Conservation (phyloP, 2,888 invertebrate genomes). For the Alitta virens region DNA sequence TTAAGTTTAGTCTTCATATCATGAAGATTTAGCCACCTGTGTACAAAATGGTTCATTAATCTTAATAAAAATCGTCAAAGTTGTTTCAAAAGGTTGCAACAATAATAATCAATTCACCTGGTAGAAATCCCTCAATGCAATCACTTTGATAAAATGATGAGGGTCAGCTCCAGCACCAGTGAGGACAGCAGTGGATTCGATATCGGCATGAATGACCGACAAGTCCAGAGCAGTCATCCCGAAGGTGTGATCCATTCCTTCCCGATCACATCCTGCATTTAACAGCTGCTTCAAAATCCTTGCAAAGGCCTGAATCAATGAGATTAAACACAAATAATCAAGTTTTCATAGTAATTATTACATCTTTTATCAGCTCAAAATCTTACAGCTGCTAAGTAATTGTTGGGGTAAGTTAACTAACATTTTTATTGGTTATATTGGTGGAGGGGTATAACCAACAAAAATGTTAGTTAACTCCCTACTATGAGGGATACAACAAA, state of each 20-base stretch:
- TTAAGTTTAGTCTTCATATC: too few relatives aligned
- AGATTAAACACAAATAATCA: too few relatives aligned
- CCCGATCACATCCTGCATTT: constrained; percentile 29
- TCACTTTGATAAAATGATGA: constrained; percentile 32
- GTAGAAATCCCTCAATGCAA: constrained; percentile 31
- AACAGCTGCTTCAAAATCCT: constrained; percentile 28
- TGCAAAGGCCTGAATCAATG: constrained; percentile 2
- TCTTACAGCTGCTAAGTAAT: too few relatives aligned
- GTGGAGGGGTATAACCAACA: too few relatives aligned
- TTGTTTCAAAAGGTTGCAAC: too few relatives aligned
- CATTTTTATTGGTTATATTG: too few relatives aligned
- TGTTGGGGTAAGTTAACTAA: too few relatives aligned
- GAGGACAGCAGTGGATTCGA: constrained; percentile 31
- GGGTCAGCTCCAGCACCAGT: constrained; percentile 29
- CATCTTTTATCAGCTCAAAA: too few relatives aligned
- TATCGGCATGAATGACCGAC: constrained; percentile 32
- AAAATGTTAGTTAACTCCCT: too few relatives aligned
- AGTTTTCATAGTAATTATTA: too few relatives aligned
- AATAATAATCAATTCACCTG: constrained; percentile 10
- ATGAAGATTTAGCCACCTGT: too few relatives aligned
- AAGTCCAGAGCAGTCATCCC: constrained; percentile 35
- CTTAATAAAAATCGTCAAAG: neutral
- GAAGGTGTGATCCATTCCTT: constrained; percentile 29
- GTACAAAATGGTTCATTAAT: neutral
- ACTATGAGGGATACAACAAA: too few relatives aligned